Evolutionary conservation across 2,888 invertebrate genomes (phyloP), one percentile per base, ranked within the genome.

Genomic region (Mimas tiliae): DNA sequence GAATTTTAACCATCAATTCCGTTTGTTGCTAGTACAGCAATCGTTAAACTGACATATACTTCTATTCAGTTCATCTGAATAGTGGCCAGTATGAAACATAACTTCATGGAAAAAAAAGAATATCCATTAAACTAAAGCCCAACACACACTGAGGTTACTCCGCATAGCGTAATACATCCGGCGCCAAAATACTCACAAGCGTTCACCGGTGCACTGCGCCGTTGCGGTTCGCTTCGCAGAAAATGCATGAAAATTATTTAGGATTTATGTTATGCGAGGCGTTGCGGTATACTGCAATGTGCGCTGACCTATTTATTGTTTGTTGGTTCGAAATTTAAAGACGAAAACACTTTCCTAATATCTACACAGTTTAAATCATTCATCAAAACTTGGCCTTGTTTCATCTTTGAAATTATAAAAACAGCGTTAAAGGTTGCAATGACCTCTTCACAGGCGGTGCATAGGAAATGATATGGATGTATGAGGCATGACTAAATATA

Each of bases 211-310:
- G 34, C 38, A 19, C 19, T 58, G 38, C 16, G 42, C 12, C n/a
- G 52, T 52, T 11, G 42, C 55, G 38, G 55, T 16, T 19, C 19
- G 19, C 42, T 38, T 19, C 38, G 42, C 38, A 58, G 12, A 58
- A 42, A 38, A 42, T 58, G 42, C 38, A 58, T 42, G 58, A 58
- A 58, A 58, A 58, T 50, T 50, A 50, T 58, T 19, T 58, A 58
- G 42, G 58, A 58, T 42, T 58, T 42, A 42, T 19, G 55, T 34
- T 55, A 55, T 4, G 55, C 55, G 34, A 38, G 34, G 38, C 19
- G 12, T 42, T 58, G 58, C 38, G 38, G 19, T 19, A 19, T 19
- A 38, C 9, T 38, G 58, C 12, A 11, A 58, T 42, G 38, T 42
- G 21, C 42, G 42, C 19, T 58, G 58, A 58, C 58, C 58, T 58